Evolutionary conservation across 2,113 vertebrate species (phyloP), one percentile per base, ranked within the genome.

Genomic region (Tychaedon coryphoeus): DNA sequence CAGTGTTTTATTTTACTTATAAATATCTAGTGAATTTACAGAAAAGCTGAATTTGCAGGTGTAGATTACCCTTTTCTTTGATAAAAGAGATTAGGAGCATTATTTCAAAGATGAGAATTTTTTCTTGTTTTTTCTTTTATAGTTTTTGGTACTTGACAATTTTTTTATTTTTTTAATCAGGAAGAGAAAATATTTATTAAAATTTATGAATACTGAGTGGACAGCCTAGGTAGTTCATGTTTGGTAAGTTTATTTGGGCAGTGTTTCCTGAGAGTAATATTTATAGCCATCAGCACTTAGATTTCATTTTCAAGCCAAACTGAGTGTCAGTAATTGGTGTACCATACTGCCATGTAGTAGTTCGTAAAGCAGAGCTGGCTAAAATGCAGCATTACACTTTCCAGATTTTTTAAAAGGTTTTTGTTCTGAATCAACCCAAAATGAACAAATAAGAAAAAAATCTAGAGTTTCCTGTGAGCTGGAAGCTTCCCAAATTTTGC

Each of bases 401-500:
- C 85, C 88, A 93, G 56, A 75, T 24, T 61, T 19, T 26, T 28
- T 67, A 29, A 40, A 71, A 4, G 4, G 6, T 51, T 76, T 94
- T 88, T 91, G n/a, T 90, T 96, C 82, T 76, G 71, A 90, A 93
- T 90, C n/a, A 70, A 12, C 18, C 56, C 12, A 82, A 96, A 93
- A 92, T 93, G 62, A 94, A 70, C 67, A 86, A 95, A 88, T 10
- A 33, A 82, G 26, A 34, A 58, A 75, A 72, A 71, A 64, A 31
- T 45, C 67, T 74, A 77, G 50, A 92, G 90, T 90, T 94, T 95
- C 65, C 67, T 93, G 64, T 86, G 75, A 86, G 42, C 75, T 96
- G 94, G 91, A 96, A 88, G 14, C 19, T 80, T 94, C 83, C 91
- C 96, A 97, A 36, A 43, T 10, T 93, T 86, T 95, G 94, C 95